Conservation (phyloP, 2,113 vertebrate species). For the Syngnathus scovelli region DNA sequence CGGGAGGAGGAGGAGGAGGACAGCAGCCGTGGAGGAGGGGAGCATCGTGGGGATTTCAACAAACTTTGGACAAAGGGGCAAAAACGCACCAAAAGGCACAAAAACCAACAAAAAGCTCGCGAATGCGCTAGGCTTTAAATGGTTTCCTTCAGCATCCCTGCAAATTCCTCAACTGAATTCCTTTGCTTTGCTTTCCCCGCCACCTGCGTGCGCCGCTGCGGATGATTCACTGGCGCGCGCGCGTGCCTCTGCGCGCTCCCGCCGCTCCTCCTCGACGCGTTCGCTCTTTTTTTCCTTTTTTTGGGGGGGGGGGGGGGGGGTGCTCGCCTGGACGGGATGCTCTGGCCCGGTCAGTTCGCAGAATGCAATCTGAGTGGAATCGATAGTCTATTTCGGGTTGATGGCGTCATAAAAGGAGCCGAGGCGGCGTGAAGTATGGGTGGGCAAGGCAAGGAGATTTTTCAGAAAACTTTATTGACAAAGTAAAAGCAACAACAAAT, state of each 20-base stretch:
- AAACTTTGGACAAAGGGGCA: constrained; percentile 39
- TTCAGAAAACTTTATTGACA: background rate
- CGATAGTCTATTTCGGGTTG: constrained; percentile 56
- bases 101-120: background rate
- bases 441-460: constrained; percentile 5
- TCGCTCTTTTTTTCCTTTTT: constrained; percentile 1
- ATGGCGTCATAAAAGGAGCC: constrained; percentile 52
- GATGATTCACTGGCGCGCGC: constrained; percentile 55
- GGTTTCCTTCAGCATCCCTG: constrained; percentile 31
- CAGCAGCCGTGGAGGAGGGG: constrained; percentile 20
- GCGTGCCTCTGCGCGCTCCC: constrained; percentile 45
- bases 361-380: constrained; percentile 58
- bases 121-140: background rate
- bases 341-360: constrained; percentile 13
- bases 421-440: constrained; percentile 35
- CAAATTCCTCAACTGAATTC: background rate
- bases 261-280: background rate
- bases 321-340: background rate
- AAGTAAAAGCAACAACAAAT: background rate
- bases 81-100: background rate
- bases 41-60: constrained; percentile 32
- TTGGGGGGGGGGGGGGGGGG: background rate
- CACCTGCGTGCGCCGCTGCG: constrained; percentile 56
- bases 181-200: constrained; percentile 37
- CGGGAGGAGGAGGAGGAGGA: background rate